Base-by-base conservation (phyloP, 2,888 invertebrate genomes). In the Calliphora vomitoria region DNA sequence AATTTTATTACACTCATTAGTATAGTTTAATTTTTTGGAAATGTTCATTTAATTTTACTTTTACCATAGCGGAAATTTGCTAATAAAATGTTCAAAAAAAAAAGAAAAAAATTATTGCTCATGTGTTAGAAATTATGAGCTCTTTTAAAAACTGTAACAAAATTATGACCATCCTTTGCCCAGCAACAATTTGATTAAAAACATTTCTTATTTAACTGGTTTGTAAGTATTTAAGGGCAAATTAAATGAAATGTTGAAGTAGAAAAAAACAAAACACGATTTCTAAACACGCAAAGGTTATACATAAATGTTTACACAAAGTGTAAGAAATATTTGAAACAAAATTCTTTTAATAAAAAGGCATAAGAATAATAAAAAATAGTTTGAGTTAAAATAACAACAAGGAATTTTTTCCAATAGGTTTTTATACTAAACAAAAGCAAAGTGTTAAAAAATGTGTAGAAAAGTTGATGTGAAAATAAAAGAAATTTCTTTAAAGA, bases 281-380 rank as follows among this genome's bases (percentile, higher is more conserved):
- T 20, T 58, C 13, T 3, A 3, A 75, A 60, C 86, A 86, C 86
- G 86, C 86, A 78, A 86, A 79, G 78, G 74, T 74, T 78, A 58
- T 53, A 66, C 13, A 35, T 35, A 71, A 72, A 47, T 44, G 58
- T 66, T 58, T 8, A n/a, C 50, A 15, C 31, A 25, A 11, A 11
- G n/a, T 18, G 13, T 18, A 6, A n/a, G 13, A 44, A 11, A 13
- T 44, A 4, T 44, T 44, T 44, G 4, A 11, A 44, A 44, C 13
- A 44, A 44, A 44, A 44, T 10, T 44, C 10, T 10, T 44, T 44
- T 44, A 44, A 44, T 44, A 44, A 4, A 4, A 44, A 11, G 11
- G 13, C 10, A 44, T 3, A 44, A 13, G 3, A 44, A 44, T 10
- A 44, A 11, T 3, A 44, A 44, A 44, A 44, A 11, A 44, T 13